phyloP scores from a whole-genome alignment of 2,888 invertebrate species.

The Chaetogeoica ovagalla region DNA sequence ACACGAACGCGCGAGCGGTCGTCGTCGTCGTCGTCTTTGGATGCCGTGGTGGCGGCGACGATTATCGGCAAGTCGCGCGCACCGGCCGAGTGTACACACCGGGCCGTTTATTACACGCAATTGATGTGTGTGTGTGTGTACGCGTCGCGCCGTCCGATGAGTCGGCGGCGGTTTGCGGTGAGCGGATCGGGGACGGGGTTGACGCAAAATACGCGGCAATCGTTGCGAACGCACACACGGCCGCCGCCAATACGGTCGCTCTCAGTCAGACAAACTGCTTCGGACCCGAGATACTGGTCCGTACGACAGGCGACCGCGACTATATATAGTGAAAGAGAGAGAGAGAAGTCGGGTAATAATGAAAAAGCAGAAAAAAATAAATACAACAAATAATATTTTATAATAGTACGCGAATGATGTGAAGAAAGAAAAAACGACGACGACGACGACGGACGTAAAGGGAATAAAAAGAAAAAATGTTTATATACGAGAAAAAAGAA shows the following conservation, averaged over 20 bases:
- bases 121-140: too few relatives aligned
- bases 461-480: not conserved
- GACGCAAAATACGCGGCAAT: not conserved
- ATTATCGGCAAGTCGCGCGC: slow-evolving; percentile 13
- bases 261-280: slow-evolving; percentile 24
- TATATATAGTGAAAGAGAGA: too few relatives aligned
- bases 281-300: slow-evolving; percentile 44
- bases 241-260: too few relatives aligned
- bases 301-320: not conserved
- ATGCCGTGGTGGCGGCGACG: not conserved
- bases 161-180: not conserved
- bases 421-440: not conserved
- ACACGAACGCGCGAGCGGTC: slow-evolving; percentile 22
- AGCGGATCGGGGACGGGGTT: not conserved
- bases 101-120: too few relatives aligned
- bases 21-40: slow-evolving; percentile 19
- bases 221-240: not conserved
- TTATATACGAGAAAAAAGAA: not conserved
- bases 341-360: not conserved
- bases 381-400: not conserved
- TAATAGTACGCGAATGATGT: not conserved
- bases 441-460: too few relatives aligned
- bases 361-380: not conserved
- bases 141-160: slow-evolving; percentile 6
- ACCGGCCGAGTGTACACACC: not conserved